Evolutionary conservation across 2,113 vertebrate genomes (phyloP).

Genomic region (Grammomys surdaster): DNA sequence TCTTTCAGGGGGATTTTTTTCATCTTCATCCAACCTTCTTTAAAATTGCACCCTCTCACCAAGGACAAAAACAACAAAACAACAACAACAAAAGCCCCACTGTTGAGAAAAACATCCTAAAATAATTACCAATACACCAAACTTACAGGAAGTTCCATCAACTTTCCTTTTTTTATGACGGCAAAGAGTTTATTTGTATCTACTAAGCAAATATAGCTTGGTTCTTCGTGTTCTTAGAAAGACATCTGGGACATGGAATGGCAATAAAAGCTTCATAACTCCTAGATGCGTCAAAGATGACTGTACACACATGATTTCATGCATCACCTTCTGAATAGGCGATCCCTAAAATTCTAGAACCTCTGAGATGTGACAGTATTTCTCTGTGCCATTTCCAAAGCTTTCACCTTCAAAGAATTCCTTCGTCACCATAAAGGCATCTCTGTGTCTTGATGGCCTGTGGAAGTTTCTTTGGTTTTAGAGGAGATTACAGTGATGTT

Average conservation of each 20-base stretch:
- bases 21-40: constrained; percentile 22
- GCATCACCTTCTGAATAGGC: constrained; percentile 14
- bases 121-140: constrained; percentile 46
- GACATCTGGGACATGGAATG: not conserved
- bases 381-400: constrained; percentile 50
- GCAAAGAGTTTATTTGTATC: constrained; percentile 3
- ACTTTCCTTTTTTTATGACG: constrained; percentile 17
- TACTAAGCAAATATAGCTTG: constrained; percentile 18
- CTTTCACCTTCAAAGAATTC: not conserved
- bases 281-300: not conserved
- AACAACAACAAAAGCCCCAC: not conserved
- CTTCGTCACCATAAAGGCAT: not conserved
- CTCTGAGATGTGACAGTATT: not conserved
- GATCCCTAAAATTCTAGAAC: not conserved
- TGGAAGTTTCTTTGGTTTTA: not conserved
- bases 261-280: constrained; percentile 4
- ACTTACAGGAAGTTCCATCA: not conserved
- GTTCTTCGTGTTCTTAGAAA: constrained; percentile 48
- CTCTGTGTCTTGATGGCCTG: not conserved
- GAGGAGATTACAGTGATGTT: not conserved
- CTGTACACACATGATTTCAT: not conserved
- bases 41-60: not conserved
- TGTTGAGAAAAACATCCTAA: not conserved
- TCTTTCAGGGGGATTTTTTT: not conserved
- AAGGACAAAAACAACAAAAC: not conserved